Conservation (phyloP, 2,113 vertebrate genomes). For the Spea multiplicata region DNA sequence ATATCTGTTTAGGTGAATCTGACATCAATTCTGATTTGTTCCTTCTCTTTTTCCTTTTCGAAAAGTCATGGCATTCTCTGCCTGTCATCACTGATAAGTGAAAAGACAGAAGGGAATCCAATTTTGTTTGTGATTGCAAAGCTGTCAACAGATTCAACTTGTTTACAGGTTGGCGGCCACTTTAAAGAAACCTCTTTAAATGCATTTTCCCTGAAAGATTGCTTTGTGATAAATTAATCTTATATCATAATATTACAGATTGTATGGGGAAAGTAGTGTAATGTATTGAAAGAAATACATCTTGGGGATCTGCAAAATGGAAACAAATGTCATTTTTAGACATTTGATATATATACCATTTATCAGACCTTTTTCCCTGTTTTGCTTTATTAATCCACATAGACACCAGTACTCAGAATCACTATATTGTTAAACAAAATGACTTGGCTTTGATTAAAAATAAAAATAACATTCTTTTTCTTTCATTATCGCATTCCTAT, state of each 20-base stretch:
- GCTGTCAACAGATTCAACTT: constrained; percentile 53
- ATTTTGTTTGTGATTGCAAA: constrained; percentile 60
- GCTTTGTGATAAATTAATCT: constrained; percentile 6
- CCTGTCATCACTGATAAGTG: constrained; percentile 68
- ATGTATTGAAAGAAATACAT: too few relatives aligned
- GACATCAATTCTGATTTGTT: constrained; percentile 59
- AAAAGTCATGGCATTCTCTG: constrained; percentile 58
- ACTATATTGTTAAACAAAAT: too few relatives aligned
- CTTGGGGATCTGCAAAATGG: too few relatives aligned
- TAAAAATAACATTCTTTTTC: too few relatives aligned
- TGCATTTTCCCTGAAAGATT: constrained; percentile 16
- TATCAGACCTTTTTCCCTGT: too few relatives aligned
- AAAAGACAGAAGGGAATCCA: constrained; percentile 54
- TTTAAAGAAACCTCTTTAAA: constrained; percentile 14
- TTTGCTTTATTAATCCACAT: too few relatives aligned
- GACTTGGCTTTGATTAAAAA: too few relatives aligned
- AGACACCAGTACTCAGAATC: too few relatives aligned
- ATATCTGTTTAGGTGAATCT: constrained; percentile 62
- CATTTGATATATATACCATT: too few relatives aligned
- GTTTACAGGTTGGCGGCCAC: constrained; percentile 50
- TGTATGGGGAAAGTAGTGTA: not conserved
- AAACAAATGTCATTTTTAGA: too few relatives aligned
- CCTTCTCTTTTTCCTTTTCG: constrained; percentile 53
- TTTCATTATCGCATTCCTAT: too few relatives aligned
- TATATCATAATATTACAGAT: not conserved